Conservation (phyloP, 2,113 vertebrate genomes). For the Anolis sagrei region DNA sequence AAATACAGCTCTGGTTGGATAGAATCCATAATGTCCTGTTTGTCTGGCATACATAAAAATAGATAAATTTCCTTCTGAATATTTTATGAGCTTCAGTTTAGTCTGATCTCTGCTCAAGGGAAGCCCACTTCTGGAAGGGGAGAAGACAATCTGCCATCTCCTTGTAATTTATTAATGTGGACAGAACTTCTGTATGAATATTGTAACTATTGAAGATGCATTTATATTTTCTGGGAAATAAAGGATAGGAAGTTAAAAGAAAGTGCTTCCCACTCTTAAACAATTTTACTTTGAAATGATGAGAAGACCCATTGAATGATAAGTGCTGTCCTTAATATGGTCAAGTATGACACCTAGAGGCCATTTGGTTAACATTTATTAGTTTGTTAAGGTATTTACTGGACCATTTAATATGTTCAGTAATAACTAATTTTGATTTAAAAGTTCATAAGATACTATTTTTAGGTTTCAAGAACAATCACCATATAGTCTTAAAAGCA, state of each 20-base stretch:
- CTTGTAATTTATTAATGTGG: background rate
- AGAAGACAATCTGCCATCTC: background rate
- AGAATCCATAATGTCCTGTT: background rate
- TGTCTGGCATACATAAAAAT: background rate
- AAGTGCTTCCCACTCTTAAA: background rate
- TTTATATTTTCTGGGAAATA: background rate
- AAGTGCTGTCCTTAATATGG: constrained; percentile 50
- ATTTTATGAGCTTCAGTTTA: background rate
- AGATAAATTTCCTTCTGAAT: background rate
- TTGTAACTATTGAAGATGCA: background rate
- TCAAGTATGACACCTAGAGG: constrained; percentile 82
- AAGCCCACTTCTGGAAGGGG: background rate
- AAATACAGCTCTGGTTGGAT: background rate
- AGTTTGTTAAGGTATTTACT: background rate
- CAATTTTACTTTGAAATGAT: constrained; percentile 2
- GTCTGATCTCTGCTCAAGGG: background rate
- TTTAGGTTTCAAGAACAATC: background rate
- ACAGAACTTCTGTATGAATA: background rate
- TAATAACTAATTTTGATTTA: background rate
- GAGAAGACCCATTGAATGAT: constrained; percentile 10
- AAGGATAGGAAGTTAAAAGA: background rate
- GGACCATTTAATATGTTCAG: background rate
- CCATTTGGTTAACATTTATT: constrained; percentile 37
- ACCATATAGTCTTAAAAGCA: background rate
- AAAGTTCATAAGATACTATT: background rate